A percentile compares a stretch with the other conserved stretches of the same genome.
Conservation (phyloP, 1,140 invertebrate species). For the Carcinoscorpius rotundicauda region DNA sequence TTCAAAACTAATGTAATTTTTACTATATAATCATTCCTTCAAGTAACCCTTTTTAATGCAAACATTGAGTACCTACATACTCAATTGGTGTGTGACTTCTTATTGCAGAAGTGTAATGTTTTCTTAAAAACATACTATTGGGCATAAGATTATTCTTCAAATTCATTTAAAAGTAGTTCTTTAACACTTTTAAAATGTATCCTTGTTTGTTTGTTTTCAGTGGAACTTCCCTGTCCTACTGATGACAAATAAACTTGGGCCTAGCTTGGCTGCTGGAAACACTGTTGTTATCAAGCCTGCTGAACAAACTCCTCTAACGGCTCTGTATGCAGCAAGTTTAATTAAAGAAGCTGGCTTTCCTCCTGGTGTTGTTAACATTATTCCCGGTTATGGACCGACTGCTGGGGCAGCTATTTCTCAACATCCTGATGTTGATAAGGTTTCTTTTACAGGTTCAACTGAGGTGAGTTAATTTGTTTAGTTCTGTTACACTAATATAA, state of each 20-base stretch:
- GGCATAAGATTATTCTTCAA: too few species aligned
- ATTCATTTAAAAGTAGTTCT: too few species aligned
- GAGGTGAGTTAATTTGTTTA: slow-evolving; percentile 29
- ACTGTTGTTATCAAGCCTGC: slow-evolving; percentile 42
- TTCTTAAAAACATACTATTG: too few species aligned
- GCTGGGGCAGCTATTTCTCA: slow-evolving; percentile 32
- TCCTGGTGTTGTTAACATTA: slow-evolving; percentile 35
- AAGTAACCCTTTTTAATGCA: too few species aligned
- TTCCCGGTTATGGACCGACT: slow-evolving; percentile 35
- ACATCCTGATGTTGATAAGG: slow-evolving; percentile 34
- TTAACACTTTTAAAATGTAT: too few species aligned
- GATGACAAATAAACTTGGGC: slow-evolving; percentile 44
- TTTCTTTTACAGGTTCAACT: slow-evolving; percentile 40
- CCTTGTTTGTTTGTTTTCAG: slow-evolving; percentile 32
- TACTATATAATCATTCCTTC: too few species aligned
- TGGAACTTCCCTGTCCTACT: slow-evolving; percentile 45
- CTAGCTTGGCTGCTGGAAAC: slow-evolving; percentile 39
- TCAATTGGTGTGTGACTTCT: too few species aligned
- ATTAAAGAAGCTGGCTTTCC: slow-evolving; percentile 29
- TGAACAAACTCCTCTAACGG: slow-evolving; percentile 43
- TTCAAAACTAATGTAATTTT: too few species aligned
- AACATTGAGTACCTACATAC: too few species aligned
- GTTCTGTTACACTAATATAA: neutral
- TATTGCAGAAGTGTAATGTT: too few species aligned
- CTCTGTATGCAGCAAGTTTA: slow-evolving; percentile 37